A percentile compares a stretch with the other conserved stretches of the same genome.
Evolutionary conservation across 2,113 vertebrate genomes (phyloP).

Genomic region (Orycteropus afer): DNA sequence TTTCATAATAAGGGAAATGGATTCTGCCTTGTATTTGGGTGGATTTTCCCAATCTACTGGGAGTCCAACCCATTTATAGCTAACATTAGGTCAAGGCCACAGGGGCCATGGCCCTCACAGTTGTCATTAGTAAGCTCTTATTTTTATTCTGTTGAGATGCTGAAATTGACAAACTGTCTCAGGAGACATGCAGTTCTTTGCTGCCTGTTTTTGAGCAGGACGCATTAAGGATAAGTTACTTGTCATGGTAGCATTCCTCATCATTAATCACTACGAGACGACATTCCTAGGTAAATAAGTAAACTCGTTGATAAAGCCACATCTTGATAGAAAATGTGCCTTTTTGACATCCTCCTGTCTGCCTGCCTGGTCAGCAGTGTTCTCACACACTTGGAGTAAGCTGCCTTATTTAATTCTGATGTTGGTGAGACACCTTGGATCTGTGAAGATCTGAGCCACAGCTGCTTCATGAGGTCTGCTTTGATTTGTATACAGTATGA

Average conservation of each 20-base stretch:
- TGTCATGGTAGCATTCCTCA: neutral
- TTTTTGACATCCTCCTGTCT: slow-evolving; percentile 18
- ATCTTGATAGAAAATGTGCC: slow-evolving; percentile 6
- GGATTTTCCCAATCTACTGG: neutral
- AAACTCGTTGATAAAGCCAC: neutral
- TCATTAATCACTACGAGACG: neutral
- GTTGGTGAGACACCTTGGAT: neutral
- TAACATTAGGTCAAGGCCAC: slow-evolving; percentile 56
- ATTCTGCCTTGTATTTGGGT: slow-evolving; percentile 1
- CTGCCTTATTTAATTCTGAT: slow-evolving; percentile 62
- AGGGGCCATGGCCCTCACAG: neutral
- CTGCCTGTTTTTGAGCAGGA: slow-evolving; percentile 30
- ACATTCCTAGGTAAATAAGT: slow-evolving; percentile 53
- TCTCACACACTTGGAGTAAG: neutral
- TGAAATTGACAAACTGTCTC: slow-evolving; percentile 48
- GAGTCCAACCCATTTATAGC: slow-evolving; percentile 48
- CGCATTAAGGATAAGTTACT: neutral
- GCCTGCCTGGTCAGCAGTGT: neutral
- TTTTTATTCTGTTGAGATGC: slow-evolving; percentile 62
- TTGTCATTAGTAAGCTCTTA: slow-evolving; percentile 64
- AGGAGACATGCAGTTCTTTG: neutral
- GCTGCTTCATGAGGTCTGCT: neutral
- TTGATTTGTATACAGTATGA: slow-evolving; percentile 54
- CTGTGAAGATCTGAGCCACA: slow-evolving; percentile 33
- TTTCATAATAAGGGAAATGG: neutral